Evolutionary conservation across 2,888 invertebrate genomes (phyloP).

Genomic region (Eurois occulta): DNA sequence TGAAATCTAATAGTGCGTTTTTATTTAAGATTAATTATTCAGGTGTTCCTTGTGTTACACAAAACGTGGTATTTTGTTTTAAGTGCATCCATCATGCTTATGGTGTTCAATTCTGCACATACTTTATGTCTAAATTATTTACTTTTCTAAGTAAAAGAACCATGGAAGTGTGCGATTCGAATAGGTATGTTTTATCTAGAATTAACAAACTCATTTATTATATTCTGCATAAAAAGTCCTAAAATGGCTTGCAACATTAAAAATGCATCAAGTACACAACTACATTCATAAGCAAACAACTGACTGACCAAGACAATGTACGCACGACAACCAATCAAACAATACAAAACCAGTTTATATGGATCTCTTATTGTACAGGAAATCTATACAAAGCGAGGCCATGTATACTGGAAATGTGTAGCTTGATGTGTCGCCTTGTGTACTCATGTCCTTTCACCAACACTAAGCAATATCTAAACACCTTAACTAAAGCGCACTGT

Average conservation of each 20-base stretch:
- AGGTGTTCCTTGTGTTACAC: neutral
- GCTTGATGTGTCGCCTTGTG: no score
- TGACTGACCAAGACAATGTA: slow-evolving; percentile 43
- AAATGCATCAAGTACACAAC: slow-evolving; percentile 57
- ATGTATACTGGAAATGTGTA: no score
- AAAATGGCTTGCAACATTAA: slow-evolving; percentile 47
- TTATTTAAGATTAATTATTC: neutral
- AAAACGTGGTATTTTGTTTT: neutral
- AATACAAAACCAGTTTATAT: no score
- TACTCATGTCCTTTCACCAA: neutral
- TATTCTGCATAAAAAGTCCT: neutral
- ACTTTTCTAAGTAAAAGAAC: neutral
- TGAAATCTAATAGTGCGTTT: neutral
- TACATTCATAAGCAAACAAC: slow-evolving; percentile 45
- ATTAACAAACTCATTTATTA: neutral
- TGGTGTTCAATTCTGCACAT: neutral
- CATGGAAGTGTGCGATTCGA: neutral
- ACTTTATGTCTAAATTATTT: neutral
- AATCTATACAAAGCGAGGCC: no score
- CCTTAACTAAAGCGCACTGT: neutral
- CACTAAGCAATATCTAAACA: neutral
- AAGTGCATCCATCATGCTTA: neutral
- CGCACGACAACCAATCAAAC: no score
- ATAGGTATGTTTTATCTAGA: neutral
- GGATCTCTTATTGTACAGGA: no score